Base-by-base conservation (phyloP, 2,888 invertebrate genomes). In the Drosophila colorata region DNA sequence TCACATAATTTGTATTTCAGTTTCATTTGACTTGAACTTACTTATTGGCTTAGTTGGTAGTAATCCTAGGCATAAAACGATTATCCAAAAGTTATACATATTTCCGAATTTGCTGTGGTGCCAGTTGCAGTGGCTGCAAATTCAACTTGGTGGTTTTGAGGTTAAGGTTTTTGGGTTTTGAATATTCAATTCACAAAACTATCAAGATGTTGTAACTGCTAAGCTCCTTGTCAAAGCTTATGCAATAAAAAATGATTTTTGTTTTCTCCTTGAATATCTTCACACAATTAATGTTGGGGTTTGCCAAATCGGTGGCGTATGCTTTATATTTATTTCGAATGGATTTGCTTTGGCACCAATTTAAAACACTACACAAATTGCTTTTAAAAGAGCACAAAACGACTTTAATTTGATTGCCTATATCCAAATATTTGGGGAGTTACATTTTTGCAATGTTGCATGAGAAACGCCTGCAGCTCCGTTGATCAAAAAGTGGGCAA, bases 41-140 rank as follows among this genome's bases (percentile, higher is more conserved):
- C 92, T 87, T 89, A 81, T 91, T 89, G 89, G 81, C 74, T 89
- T 82, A 69, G 85, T 87, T 77, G 76, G 78, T 82, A 90, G 79
- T 88, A 91, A 90, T 92, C 90, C 92, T 78, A 92, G 74, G 76
- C 87, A 90, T 80, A 91, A 80, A 78, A 88, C 84, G 86, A 90
- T 90, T 91, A 91, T 92, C 92, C 92, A 91, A 89, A 89, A 78
- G 74, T 84, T 85, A 89, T 87, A 89, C 92, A 91, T 92, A 74
- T 86, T 90, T 73, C 57, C 52, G 56, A 60, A 57, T 70, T 53
- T 57, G 63, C 48, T 71, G 58, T 61, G 46, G 57, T 52, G 59
- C 35, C 53, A 25, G 43, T 16, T 74, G 44, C 31, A 23, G 51
- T 13, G 49, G 18, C 25, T n/a, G 51, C 47, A 49, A 46, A 31